Percentiles rank a stretch among this genome's conserved stretches.
phyloP scores from a whole-genome alignment of 2,113 vertebrate species.

The Pachycephala philippinensis region DNA sequence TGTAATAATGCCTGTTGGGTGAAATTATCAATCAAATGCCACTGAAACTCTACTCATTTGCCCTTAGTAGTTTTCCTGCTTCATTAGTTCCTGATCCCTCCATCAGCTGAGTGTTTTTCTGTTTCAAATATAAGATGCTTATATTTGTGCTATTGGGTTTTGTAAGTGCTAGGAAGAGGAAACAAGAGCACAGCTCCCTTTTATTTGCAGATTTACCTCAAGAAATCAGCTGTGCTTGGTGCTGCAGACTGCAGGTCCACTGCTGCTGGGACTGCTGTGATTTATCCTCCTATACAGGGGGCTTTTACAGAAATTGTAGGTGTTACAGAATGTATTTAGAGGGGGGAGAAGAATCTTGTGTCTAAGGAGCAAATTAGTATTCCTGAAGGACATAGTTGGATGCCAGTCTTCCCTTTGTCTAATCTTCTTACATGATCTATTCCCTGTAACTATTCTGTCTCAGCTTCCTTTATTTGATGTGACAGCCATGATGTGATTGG shows the following conservation, averaged over 20 bases:
- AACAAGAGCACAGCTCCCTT: constrained; percentile 13
- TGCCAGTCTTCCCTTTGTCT: constrained; percentile 39
- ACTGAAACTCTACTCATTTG: constrained; percentile 34
- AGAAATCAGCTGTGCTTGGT: constrained; percentile 10
- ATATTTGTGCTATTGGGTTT: background rate
- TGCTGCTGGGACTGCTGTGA: background rate
- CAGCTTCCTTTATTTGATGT: constrained; percentile 43
- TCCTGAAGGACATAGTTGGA: constrained; percentile 9
- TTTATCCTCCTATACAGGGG: constrained; percentile 9
- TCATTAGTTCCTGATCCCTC: constrained; percentile 7
- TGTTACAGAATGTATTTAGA: constrained; percentile 8
- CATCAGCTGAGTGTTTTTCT: constrained; percentile 34
- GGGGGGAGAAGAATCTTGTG: background rate
- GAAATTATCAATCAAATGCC: constrained; percentile 17
- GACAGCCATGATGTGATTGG: constrained; percentile 49
- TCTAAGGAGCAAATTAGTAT: background rate
- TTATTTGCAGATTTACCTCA: constrained; percentile 43
- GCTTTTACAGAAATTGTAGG: constrained; percentile 22
- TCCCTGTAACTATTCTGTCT: constrained; percentile 36
- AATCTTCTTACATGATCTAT: constrained; percentile 42
- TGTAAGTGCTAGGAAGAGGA: constrained; percentile 5
- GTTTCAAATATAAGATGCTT: background rate
- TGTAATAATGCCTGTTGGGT: background rate
- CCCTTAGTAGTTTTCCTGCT: background rate
- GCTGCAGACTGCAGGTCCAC: background rate